These are phyloP conservation scores for Heliconius erato DNA, from an alignment of 2,888 invertebrate genomes.

Conservation along the genomic window DNA sequence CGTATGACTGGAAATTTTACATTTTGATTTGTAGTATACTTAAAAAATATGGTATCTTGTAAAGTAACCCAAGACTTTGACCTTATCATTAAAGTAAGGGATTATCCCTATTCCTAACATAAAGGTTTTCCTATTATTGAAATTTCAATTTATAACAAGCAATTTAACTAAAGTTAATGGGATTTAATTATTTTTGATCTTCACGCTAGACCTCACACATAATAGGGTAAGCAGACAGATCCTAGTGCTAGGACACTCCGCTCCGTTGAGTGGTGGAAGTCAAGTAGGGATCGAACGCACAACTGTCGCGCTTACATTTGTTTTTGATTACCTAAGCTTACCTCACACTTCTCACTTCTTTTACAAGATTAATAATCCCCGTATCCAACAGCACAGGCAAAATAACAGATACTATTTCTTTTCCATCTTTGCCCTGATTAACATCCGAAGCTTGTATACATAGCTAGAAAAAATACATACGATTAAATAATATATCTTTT, in stretches of 20 bases:
- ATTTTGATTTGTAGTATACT: background rate
- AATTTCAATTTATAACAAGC: background rate
- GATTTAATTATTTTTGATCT: background rate
- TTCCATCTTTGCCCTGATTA: slow-evolving; percentile 90
- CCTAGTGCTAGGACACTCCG: background rate
- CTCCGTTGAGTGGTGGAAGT: too few relatives aligned
- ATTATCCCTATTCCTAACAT: too few relatives aligned
- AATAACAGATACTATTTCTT: slow-evolving; percentile 89
- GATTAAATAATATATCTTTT: background rate
- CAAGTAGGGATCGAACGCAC: too few relatives aligned
- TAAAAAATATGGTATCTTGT: background rate
- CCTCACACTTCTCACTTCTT: slow-evolving; percentile 92
- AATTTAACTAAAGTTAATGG: background rate
- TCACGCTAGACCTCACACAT: background rate
- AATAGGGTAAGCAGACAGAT: background rate
- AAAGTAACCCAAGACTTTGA: background rate
- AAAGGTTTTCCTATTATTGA: too few relatives aligned
- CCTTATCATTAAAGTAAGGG: background rate
- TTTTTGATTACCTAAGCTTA: slow-evolving; percentile 60
- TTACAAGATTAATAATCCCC: slow-evolving; percentile 92
- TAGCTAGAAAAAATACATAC: slow-evolving; percentile 77
- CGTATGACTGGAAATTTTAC: too few relatives aligned
- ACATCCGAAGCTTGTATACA: slow-evolving; percentile 90
- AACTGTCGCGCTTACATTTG: background rate
- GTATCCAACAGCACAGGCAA: slow-evolving; percentile 92